A percentile compares a stretch with the other conserved stretches of the same genome.
These are phyloP conservation scores for Montipora capricornis DNA, from an alignment of 64 coral and sea anemone species.

Conservation along the genomic window DNA sequence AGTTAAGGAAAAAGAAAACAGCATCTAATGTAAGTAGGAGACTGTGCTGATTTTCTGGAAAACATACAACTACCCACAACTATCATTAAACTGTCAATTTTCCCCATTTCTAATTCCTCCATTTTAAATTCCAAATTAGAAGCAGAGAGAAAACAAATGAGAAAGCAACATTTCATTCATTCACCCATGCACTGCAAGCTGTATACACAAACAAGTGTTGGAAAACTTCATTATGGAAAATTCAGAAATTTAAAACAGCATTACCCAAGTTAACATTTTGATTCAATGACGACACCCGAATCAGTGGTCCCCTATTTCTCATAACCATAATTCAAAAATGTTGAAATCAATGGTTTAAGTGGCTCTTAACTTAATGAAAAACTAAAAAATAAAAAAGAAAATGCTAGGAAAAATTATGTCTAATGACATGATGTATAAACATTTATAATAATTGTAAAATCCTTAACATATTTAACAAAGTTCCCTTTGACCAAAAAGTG, in stretches of 20 bases:
- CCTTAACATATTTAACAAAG: too few species aligned
- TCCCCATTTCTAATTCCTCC: too few species aligned
- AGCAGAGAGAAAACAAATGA: not conserved
- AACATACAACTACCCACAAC: not conserved
- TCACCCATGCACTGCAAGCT: not conserved
- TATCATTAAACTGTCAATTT: not conserved
- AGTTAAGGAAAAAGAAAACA: not conserved
- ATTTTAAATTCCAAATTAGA: not conserved
- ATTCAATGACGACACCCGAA: not conserved
- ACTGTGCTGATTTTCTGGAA: not conserved
- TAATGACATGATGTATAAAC: too few species aligned
- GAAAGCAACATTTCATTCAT: not conserved
- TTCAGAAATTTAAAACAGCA: too few species aligned
- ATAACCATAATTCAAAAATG: not conserved
- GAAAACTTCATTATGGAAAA: too few species aligned
- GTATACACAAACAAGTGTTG: too few species aligned
- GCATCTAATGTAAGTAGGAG: not conserved
- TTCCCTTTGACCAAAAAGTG: not conserved
- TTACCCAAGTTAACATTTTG: too few species aligned
- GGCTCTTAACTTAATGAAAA: too few species aligned
- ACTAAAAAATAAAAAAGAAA: too few species aligned
- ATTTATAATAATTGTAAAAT: too few species aligned
- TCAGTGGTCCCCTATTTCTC: slow-evolving; percentile 11
- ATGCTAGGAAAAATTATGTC: too few species aligned
- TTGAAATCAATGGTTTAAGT: too few species aligned